These are phyloP conservation scores for Ibycter americanus DNA, from an alignment of 2,797 vertebrate genomes.

Conservation along the genomic window DNA sequence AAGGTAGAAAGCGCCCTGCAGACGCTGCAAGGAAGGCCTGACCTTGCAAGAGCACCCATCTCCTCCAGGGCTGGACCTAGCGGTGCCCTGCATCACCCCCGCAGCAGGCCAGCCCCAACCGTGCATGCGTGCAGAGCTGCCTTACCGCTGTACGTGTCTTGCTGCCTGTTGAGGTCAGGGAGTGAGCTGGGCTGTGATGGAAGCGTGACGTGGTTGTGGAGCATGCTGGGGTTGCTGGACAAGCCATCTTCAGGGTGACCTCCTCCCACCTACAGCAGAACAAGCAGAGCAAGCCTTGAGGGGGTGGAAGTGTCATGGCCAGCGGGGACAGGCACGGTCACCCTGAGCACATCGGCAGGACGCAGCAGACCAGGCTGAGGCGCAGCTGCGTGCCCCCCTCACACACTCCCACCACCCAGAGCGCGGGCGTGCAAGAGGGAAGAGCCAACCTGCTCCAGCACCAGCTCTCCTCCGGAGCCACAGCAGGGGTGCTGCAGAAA, in stretches of 20 bases:
- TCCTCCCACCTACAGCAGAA: conserved; percentile 82
- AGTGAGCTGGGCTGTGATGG: conserved; percentile 83
- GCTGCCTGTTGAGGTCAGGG: conserved; percentile 74
- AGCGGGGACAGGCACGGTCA: fast-evolving
- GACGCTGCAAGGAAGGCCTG: neutral
- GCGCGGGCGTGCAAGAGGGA: fast-evolving
- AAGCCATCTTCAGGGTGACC: conserved; percentile 88
- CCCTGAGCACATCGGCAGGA: fast-evolving
- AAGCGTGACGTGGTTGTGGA: conserved; percentile 88
- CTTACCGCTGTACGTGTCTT: conserved; percentile 78
- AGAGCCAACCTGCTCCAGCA: neutral
- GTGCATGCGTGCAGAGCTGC: neutral
- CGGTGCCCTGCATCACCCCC: fast-evolving
- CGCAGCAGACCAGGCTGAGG: fast-evolving
- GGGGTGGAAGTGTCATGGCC: neutral
- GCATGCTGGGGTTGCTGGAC: conserved; percentile 82
- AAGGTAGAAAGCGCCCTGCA: neutral
- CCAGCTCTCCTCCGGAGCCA: fast-evolving
- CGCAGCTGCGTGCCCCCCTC: fast-evolving
- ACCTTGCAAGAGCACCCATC: neutral
- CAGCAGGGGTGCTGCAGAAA: neutral
- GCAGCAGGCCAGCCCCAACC: fast-evolving
- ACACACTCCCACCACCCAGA: neutral
- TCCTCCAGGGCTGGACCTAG: neutral
- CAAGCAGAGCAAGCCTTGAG: neutral